Percentiles rank a stretch among this genome's conserved stretches.
These are phyloP conservation scores for Geodia barretti DNA, from an alignment of 37 sponge, comb jelly and placozoan species.

Conservation along the genomic window DNA sequence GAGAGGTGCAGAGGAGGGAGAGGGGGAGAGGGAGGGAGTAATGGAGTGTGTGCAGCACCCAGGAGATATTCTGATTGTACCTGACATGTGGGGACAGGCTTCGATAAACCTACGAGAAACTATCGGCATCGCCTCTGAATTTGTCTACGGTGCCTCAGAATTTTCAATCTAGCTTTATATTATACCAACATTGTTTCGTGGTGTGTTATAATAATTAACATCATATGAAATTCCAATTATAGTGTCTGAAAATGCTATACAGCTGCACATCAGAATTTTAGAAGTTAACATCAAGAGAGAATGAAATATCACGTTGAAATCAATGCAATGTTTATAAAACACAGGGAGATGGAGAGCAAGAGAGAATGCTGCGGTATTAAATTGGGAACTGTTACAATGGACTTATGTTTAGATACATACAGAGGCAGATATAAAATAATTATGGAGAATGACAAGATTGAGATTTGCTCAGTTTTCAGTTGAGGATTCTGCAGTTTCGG, in stretches of 20 bases:
- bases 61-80: slow-evolving; percentile 82
- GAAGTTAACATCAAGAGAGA: not conserved
- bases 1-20: slow-evolving; percentile 55
- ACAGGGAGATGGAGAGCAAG: not conserved
- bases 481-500: not conserved
- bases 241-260: not conserved
- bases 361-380: not conserved
- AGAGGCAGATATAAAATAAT: no score
- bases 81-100: slow-evolving; percentile 90
- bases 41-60: slow-evolving; percentile 85
- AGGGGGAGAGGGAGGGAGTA: not conserved
- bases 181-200: not conserved
- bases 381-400: no score
- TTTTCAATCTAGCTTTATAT: slow-evolving; percentile 77
- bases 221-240: not conserved
- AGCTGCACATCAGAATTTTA: not conserved
- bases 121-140: slow-evolving; percentile 82
- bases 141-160: slow-evolving; percentile 84
- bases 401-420: no score
- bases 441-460: no score
- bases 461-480: no score
- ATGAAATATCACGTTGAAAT: no score
- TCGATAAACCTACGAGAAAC: slow-evolving; percentile 78
- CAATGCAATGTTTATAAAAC: no score
- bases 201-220: not conserved